Percentiles rank a stretch among this genome's conserved stretches.
phyloP scores from a whole-genome alignment of 2,113 vertebrate species.

The Aviceda subcristata region DNA sequence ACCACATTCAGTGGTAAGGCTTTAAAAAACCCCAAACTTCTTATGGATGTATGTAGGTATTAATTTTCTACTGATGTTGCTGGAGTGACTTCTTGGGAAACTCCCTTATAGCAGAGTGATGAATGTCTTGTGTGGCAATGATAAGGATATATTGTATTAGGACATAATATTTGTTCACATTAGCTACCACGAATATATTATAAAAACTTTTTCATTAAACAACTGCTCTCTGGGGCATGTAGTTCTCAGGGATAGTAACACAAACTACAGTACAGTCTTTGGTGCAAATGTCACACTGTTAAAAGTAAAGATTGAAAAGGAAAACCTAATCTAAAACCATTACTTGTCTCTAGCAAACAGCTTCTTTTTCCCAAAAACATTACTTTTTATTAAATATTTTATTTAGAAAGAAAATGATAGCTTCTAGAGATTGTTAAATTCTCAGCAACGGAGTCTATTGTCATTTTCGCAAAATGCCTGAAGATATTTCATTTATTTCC shows the following conservation, averaged over 20 bases:
- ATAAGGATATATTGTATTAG: constrained; percentile 72
- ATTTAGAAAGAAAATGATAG: not conserved
- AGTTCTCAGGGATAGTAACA: not conserved
- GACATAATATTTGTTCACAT: constrained; percentile 63
- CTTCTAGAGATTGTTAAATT: not conserved
- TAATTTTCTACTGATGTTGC: constrained; percentile 26
- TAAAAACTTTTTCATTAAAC: constrained; percentile 51
- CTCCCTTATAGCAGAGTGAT: constrained; percentile 49
- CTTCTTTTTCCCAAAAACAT: not conserved
- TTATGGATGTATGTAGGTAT: not conserved
- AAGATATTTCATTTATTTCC: not conserved
- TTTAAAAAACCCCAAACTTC: constrained; percentile 18
- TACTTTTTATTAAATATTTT: not conserved
- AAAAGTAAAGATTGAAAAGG: not conserved
- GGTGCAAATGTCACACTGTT: not conserved
- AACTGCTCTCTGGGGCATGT: constrained; percentile 32
- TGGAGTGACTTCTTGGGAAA: constrained; percentile 48
- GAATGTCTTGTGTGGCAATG: constrained; percentile 64
- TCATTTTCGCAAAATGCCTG: not conserved
- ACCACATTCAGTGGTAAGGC: constrained; percentile 29
- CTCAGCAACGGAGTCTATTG: not conserved
- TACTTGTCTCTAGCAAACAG: not conserved
- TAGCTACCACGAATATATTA: constrained; percentile 54
- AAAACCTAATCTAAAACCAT: not conserved
- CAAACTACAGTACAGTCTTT: not conserved